phyloP scores from a whole-genome alignment of 2,113 vertebrate genomes.

The Nothobranchius furzeri region DNA sequence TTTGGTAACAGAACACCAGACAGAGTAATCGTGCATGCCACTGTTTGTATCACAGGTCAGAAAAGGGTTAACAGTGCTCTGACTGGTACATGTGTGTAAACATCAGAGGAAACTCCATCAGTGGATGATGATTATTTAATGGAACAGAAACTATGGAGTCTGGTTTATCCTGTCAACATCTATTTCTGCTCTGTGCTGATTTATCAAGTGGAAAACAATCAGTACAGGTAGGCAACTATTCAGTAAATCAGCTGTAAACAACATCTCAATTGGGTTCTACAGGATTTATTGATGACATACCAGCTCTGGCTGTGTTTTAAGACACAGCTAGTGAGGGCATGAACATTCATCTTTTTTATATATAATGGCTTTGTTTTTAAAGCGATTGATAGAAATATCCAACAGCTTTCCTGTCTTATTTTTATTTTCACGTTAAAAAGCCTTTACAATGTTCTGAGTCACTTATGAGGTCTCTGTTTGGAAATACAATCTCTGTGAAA shows the following conservation, averaged over 20 bases:
- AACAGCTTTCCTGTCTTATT: not conserved
- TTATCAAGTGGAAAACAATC: not conserved
- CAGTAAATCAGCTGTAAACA: constrained; percentile 32
- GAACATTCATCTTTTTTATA: not conserved
- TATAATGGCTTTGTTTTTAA: constrained; percentile 13
- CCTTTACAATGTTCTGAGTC: not conserved
- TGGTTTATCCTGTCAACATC: not conserved
- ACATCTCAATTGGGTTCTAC: constrained; percentile 9
- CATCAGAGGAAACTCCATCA: too few relatives aligned
- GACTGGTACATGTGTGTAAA: not conserved
- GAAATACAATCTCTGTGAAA: constrained; percentile 16
- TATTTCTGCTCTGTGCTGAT: not conserved
- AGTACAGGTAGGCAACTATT: constrained; percentile 17
- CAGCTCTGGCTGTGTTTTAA: constrained; percentile 21
- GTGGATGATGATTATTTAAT: too few relatives aligned
- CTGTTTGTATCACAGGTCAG: not conserved
- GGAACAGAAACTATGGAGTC: not conserved
- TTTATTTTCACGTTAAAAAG: constrained; percentile 13
- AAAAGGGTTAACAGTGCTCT: not conserved
- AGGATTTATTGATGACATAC: constrained; percentile 23
- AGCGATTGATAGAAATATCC: not conserved
- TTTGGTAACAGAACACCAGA: too few relatives aligned
- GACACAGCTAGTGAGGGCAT: not conserved
- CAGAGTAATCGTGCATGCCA: too few relatives aligned
- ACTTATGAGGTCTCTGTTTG: constrained; percentile 9